These are phyloP conservation scores for Psittacus erithacus DNA, from an alignment of 2,113 vertebrate species.

Conservation along the genomic window DNA sequence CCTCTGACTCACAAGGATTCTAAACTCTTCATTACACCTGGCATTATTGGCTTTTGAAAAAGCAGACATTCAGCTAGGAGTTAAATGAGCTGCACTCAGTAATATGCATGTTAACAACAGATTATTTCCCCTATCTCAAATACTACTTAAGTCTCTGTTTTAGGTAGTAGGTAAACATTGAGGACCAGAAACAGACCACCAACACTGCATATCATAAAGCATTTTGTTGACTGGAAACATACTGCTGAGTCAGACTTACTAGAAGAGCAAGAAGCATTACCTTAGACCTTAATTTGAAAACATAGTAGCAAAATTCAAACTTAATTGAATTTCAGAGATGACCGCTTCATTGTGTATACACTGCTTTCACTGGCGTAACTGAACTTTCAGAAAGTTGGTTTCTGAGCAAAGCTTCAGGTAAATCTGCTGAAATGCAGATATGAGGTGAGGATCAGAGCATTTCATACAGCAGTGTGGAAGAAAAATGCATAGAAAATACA, in stretches of 20 bases:
- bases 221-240: not conserved
- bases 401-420: not conserved
- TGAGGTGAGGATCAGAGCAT: not conserved
- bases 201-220: not conserved
- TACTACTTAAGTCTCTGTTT: not conserved
- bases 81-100: not conserved
- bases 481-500: not conserved
- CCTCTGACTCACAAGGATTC: not conserved
- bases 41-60: not conserved
- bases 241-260: not conserved
- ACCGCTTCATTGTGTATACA: not conserved
- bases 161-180: not conserved
- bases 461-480: not conserved
- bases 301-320: not conserved
- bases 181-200: not conserved
- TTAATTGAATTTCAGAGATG: not conserved
- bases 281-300: not conserved
- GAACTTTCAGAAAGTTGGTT: not conserved
- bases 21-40: not conserved
- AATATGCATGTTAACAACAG: not conserved
- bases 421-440: not conserved
- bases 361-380: not conserved
- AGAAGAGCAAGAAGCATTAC: not conserved
- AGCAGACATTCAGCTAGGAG: not conserved
- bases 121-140: not conserved